Evolutionary conservation across 2,113 vertebrate genomes (phyloP).

Genomic region (Tragelaphus buxtoni): DNA sequence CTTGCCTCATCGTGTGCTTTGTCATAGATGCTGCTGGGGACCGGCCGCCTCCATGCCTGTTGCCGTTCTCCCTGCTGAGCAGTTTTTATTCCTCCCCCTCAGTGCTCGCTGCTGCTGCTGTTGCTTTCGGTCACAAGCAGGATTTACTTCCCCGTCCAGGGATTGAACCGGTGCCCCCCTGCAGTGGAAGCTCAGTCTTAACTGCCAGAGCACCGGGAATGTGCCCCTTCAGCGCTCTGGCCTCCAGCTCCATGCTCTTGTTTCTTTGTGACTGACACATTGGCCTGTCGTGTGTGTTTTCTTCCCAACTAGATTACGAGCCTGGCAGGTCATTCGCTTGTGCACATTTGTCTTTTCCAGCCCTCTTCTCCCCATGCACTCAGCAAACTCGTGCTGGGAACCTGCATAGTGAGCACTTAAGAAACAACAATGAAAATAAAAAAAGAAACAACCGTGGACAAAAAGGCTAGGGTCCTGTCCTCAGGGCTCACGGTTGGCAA

Average conservation of each 20-base stretch:
- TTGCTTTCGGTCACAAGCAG: background rate
- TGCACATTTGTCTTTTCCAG: background rate
- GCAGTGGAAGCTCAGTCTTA: background rate
- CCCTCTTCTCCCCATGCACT: background rate
- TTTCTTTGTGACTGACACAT: background rate
- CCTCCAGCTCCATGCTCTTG: rapidly evolving
- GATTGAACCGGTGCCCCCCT: background rate
- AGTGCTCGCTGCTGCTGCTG: rapidly evolving
- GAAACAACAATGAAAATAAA: background rate
- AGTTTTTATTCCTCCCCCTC: background rate
- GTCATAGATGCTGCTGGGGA: background rate
- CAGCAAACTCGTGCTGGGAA: background rate
- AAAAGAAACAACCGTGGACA: background rate
- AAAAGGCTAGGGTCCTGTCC: background rate
- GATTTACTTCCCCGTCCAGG: background rate
- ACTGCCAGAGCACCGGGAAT: rapidly evolving
- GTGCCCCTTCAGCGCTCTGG: background rate
- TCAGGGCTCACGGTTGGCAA: background rate
- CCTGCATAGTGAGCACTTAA: background rate
- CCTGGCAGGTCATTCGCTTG: background rate
- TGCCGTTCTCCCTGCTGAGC: too few relatives aligned
- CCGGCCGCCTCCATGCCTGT: rapidly evolving
- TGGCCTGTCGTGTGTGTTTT: background rate
- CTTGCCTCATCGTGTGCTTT: background rate
- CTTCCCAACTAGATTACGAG: background rate